A percentile compares a stretch with the other conserved stretches of the same genome.
Evolutionary conservation across 1,140 invertebrate genomes (phyloP).

Genomic region (Sycobia sp.): DNA sequence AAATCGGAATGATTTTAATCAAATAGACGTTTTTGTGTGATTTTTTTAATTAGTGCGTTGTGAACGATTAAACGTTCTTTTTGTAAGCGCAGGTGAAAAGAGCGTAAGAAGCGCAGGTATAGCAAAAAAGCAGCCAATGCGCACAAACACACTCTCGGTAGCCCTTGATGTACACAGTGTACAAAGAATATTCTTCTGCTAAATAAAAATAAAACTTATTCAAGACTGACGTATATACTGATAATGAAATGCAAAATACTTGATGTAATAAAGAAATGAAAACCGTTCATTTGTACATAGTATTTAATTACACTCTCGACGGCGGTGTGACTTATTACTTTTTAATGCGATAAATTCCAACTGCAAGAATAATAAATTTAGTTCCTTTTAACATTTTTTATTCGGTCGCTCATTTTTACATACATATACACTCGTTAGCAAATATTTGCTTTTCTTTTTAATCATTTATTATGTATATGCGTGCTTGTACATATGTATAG

Average conservation of each 20-base stretch:
- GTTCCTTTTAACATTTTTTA: constrained; percentile 32
- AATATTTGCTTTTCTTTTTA: constrained; percentile 15
- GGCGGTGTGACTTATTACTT: constrained; percentile 59
- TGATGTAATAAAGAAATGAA: constrained; percentile 58
- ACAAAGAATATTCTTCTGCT: constrained; percentile 53
- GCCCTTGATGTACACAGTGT: constrained; percentile 49
- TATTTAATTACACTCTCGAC: constrained; percentile 59
- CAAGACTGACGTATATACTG: constrained; percentile 58
- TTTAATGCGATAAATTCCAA: constrained; percentile 29
- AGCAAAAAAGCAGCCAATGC: constrained; percentile 16
- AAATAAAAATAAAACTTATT: constrained; percentile 51
- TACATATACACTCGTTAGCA: constrained; percentile 10
- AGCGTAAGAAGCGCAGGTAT: constrained; percentile 27
- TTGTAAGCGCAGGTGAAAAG: constrained; percentile 35
- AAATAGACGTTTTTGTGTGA: constrained; percentile 18
- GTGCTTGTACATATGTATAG: neutral
- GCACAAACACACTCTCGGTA: constrained; percentile 45
- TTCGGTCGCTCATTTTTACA: neutral
- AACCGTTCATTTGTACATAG: constrained; percentile 61
- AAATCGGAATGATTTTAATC: constrained; percentile 19
- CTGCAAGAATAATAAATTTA: constrained; percentile 28
- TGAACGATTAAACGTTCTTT: constrained; percentile 32
- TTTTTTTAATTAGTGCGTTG: constrained; percentile 15
- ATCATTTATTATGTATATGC: constrained; percentile 5
- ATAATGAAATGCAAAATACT: constrained; percentile 55